Base-by-base conservation (phyloP, 2,888 invertebrate genomes). In the Heteropelma amictum region DNA sequence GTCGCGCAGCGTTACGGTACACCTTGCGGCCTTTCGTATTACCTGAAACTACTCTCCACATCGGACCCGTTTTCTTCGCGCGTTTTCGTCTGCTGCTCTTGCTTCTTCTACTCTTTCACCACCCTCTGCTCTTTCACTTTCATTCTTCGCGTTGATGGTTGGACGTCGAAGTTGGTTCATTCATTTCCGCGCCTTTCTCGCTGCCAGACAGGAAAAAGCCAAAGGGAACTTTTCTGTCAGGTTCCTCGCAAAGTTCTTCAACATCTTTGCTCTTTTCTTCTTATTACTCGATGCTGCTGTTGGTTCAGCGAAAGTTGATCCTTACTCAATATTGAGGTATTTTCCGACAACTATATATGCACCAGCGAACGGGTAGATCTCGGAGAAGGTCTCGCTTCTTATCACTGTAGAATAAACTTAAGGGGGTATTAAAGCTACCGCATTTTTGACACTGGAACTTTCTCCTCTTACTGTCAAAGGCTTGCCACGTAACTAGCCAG, bases 21-120 rank as follows among this genome's bases (percentile, higher is more conserved):
- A 47, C 47, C 54, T 45, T 6, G 64, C 33, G 28, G 54, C 53
- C 51, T 40, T 74, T 63, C 51, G 23, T 64, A 67, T 61, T 35
- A 67, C 26, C 54, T 49, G 40, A 61, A 61, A 67, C 49, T 51
- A 33, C 38, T 51, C 47, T 12, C 14, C 35, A 21, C 45, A 38
- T 45, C 58, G 38, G 51, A 12, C 58, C 38, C 28, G 47, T 42
- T 35, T 19, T 10, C 58, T 17, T 45, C 17, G 38, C 26, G 53
- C 63, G 33, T 17, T 51, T 71, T 54, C 10, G 4, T 38, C 12
- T 38, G 35, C 35, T 12, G n/a, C n/a, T n/a, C n/a, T 12, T 12
- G n/a, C 35, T 38, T 38, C 35, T 3, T 38, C 3, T 23, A 42
- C 21, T 35, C 19, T 14, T 54, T 40, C 40, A 35, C n/a, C n/a